Conservation (phyloP, 2,888 invertebrate genomes). For the Thymelicus acteon region DNA sequence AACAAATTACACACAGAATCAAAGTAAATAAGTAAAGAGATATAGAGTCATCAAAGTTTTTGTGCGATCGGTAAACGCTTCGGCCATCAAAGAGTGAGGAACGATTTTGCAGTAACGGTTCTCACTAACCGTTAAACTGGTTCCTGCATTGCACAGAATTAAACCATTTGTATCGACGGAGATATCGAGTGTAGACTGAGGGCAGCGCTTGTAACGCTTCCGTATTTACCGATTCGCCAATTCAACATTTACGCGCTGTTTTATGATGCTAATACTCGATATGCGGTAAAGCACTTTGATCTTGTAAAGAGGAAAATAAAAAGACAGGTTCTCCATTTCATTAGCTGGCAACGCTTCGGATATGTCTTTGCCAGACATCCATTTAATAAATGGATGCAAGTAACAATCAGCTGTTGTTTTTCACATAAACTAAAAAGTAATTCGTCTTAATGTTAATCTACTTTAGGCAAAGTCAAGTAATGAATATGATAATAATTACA, state of each 20-base stretch:
- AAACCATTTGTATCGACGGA: slow-evolving; percentile 57
- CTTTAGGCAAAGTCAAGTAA: too few species aligned
- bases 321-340: too few species aligned
- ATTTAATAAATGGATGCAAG: too few species aligned
- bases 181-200: slow-evolving; percentile 47
- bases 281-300: not conserved
- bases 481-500: too few species aligned
- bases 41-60: slow-evolving; percentile 35
- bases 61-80: slow-evolving; percentile 39
- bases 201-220: slow-evolving; percentile 52
- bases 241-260: slow-evolving; percentile 9
- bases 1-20: slow-evolving; percentile 19
- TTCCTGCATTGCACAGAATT: slow-evolving; percentile 52
- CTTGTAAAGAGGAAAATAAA: not conserved
- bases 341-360: too few species aligned
- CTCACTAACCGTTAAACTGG: slow-evolving; percentile 71
- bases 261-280: slow-evolving; percentile 2
- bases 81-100: slow-evolving; percentile 53
- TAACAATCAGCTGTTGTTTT: too few species aligned
- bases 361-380: too few species aligned
- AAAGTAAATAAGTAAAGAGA: slow-evolving; percentile 22
- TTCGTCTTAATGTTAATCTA: too few species aligned
- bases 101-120: slow-evolving; percentile 73
- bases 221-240: slow-evolving; percentile 45
- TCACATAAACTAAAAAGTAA: too few species aligned